These are phyloP conservation scores for Zoanthus sociatus DNA, from an alignment of 92 coral and sea anemone species.

Conservation along the genomic window DNA sequence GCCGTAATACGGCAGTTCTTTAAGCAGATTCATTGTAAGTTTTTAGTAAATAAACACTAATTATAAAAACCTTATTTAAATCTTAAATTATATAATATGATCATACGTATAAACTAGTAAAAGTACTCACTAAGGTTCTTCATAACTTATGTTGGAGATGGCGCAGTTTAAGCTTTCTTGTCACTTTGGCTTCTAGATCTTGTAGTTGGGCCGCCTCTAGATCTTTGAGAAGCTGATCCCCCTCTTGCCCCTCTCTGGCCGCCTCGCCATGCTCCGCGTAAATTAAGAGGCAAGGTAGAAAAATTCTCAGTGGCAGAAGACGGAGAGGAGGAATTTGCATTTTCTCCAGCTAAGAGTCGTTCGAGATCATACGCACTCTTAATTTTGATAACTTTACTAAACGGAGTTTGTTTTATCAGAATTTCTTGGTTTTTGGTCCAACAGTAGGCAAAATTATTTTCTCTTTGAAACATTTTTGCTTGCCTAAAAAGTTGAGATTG, in stretches of 20 bases:
- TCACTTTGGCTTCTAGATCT: conserved; percentile 15
- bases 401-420: conserved; percentile 16
- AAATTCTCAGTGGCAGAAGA: conserved; percentile 11
- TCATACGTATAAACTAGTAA: conserved; percentile 9
- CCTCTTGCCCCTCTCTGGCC: conserved; percentile 29
- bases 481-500: too few species aligned
- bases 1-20: too few species aligned
- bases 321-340: conserved; percentile 24
- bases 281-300: not conserved
- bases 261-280: conserved; percentile 13
- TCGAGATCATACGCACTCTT: not conserved
- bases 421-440: conserved; percentile 14
- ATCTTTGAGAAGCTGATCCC: conserved; percentile 7
- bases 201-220: conserved; percentile 24
- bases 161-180: conserved; percentile 14
- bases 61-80: conserved; percentile 4
- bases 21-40: too few species aligned
- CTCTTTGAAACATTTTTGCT: too few species aligned
- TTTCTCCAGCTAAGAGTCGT: conserved; percentile 11
- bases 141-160: conserved; percentile 20
- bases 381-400: not conserved
- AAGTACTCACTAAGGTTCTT: conserved; percentile 16
- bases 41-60: conserved; percentile 13
- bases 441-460: too few species aligned
- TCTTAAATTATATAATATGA: not conserved